Evolutionary conservation across 2,888 invertebrate species (phyloP).

Genomic region (Tortricodes alternella): DNA sequence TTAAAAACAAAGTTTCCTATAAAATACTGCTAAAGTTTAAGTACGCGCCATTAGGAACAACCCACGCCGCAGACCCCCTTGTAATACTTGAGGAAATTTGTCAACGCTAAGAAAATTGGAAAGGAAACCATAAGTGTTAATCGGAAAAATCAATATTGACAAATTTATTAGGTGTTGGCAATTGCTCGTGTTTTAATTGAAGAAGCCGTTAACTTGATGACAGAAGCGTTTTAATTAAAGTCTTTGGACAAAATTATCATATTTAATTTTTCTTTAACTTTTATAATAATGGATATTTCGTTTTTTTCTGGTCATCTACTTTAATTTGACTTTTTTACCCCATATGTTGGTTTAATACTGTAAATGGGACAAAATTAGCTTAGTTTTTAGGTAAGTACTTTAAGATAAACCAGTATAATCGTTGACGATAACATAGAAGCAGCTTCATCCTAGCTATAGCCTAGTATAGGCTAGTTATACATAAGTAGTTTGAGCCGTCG

Average conservation of each 20-base stretch:
- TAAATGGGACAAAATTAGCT: too few species aligned
- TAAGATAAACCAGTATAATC: too few species aligned
- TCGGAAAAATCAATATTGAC: slow-evolving; percentile 18
- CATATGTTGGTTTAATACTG: too few species aligned
- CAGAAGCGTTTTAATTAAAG: slow-evolving; percentile 16
- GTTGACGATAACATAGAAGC: too few species aligned
- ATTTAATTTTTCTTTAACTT: neutral
- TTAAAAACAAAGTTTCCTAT: slow-evolving; percentile 27
- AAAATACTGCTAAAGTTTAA: slow-evolving; percentile 29
- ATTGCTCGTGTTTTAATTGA: neutral
- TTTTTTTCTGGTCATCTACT: too few species aligned
- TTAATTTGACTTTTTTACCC: too few species aligned
- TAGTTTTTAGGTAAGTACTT: too few species aligned
- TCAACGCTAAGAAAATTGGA: neutral
- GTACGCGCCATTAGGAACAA: slow-evolving; percentile 16
- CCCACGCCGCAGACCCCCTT: slow-evolving; percentile 2
- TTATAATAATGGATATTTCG: neutral
- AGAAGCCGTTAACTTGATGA: slow-evolving; percentile 1
- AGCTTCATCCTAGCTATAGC: too few species aligned
- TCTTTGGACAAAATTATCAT: slow-evolving; percentile 3
- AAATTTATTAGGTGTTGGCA: slow-evolving; percentile 11
- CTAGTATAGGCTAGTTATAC: too few species aligned
- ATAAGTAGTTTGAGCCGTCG: too few species aligned
- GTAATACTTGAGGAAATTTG: slow-evolving; percentile 8
- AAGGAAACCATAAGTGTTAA: slow-evolving; percentile 15